Conservation (phyloP, 1,140 invertebrate genomes). For the Pseudachorutes palmiensis region DNA sequence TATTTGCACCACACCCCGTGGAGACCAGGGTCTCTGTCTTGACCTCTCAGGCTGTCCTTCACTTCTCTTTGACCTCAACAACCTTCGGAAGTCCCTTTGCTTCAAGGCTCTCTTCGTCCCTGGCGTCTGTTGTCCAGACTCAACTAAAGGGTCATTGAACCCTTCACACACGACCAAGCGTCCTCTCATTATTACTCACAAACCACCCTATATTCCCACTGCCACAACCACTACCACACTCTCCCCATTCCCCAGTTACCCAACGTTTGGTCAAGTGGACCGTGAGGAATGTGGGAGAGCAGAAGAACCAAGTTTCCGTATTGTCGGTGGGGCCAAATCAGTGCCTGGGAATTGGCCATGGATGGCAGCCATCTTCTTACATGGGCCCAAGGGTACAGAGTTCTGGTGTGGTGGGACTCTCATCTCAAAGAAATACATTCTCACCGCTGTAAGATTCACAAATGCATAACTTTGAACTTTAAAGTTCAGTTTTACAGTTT, state of each 20-base stretch:
- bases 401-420: conserved; percentile 91
- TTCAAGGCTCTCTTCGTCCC: conserved; percentile 86
- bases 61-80: conserved; percentile 69
- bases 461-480: not conserved
- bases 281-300: conserved; percentile 59
- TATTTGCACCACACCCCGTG: conserved; percentile 69
- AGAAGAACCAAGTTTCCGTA: conserved; percentile 69
- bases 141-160: conserved; percentile 19
- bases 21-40: conserved; percentile 68
- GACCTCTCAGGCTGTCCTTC: conserved; percentile 82
- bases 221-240: not conserved
- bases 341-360: conserved; percentile 75
- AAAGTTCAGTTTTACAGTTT: not conserved
- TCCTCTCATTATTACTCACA: not conserved
- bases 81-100: conserved; percentile 74
- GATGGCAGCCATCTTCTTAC: conserved; percentile 88
- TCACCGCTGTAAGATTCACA: conserved; percentile 62
- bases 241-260: not conserved
- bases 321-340: conserved; percentile 79
- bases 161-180: not conserved
- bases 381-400: conserved; percentile 72
- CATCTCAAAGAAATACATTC: conserved; percentile 65
- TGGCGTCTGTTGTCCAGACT: conserved; percentile 42
- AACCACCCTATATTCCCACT: not conserved
- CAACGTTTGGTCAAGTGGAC: not conserved